Evolutionary conservation across 2,888 invertebrate genomes (phyloP).

Genomic region (Mylabris sibirica): DNA sequence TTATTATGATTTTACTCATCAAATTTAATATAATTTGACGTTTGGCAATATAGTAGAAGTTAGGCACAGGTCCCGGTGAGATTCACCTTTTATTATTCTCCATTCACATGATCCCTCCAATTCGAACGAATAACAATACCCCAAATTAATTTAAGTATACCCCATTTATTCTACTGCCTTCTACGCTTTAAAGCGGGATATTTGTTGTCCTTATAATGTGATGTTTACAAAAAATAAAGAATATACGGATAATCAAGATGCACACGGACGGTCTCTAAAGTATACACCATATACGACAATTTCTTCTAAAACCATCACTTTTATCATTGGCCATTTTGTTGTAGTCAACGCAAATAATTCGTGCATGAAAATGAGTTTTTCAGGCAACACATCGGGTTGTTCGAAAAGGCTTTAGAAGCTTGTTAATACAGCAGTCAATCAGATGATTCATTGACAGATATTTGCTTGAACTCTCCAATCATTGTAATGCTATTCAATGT

Average conservation of each 20-base stretch:
- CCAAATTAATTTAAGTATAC: neutral
- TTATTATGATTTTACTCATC: too few relatives aligned
- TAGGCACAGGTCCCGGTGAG: too few relatives aligned
- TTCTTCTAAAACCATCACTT: too few relatives aligned
- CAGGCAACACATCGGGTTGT: neutral
- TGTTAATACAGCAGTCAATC: neutral
- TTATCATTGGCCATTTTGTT: neutral
- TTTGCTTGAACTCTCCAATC: conserved; percentile 2
- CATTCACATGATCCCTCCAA: too few relatives aligned
- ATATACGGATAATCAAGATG: neutral
- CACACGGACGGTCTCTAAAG: neutral
- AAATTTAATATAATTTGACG: too few relatives aligned
- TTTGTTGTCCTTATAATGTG: neutral
- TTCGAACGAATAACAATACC: neutral
- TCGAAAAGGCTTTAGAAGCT: neutral
- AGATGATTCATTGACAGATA: conserved; percentile 2
- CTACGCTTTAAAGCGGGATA: neutral
- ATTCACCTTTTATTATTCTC: too few relatives aligned
- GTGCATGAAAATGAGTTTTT: neutral
- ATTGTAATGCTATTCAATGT: conserved; percentile 10
- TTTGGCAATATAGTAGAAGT: too few relatives aligned
- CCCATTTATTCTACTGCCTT: neutral
- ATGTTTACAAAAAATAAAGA: neutral
- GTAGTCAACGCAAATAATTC: neutral
- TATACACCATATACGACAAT: neutral